Evolutionary conservation across 1,140 invertebrate genomes (phyloP).

Genomic region (Hycleus cichorii): DNA sequence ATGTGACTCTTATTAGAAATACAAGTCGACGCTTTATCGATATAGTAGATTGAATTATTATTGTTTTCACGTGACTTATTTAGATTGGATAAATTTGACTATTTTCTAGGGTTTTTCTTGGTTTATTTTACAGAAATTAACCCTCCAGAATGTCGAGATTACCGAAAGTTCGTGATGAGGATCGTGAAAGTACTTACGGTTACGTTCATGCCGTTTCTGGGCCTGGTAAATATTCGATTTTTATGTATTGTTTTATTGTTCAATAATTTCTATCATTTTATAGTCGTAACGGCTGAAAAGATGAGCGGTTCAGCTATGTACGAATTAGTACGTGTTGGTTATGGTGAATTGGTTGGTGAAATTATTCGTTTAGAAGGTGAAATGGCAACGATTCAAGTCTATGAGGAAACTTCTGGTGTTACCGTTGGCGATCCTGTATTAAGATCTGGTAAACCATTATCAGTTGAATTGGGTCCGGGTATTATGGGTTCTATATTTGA

Average conservation of each 20-base stretch:
- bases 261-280: constrained; percentile 24
- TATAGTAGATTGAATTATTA: constrained; percentile 23
- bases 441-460: constrained; percentile 95
- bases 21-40: constrained; percentile 11
- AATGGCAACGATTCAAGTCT: constrained; percentile 99
- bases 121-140: constrained; percentile 11
- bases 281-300: constrained; percentile 97
- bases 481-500: constrained; percentile 99
- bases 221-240: constrained; percentile 65
- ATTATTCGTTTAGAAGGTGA: constrained; percentile 99
- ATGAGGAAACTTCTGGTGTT: constrained; percentile 99
- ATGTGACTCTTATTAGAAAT: not conserved
- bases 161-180: constrained; percentile 72
- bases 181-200: constrained; percentile 83
- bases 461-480: constrained; percentile 97
- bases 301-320: constrained; percentile 99
- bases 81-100: not conserved
- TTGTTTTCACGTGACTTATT: constrained; percentile 31
- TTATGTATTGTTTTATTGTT: not conserved
- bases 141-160: constrained; percentile 50
- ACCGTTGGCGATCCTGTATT: constrained; percentile 99
- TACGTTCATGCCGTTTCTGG: constrained; percentile 96
- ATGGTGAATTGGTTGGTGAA: constrained; percentile 96
- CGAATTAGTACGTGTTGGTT: constrained; percentile 97
- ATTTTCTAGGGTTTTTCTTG: not conserved